Evolutionary conservation across 1,140 invertebrate species (phyloP), one percentile per base, ranked within the genome.

Genomic region (Diorhabda sublineata): DNA sequence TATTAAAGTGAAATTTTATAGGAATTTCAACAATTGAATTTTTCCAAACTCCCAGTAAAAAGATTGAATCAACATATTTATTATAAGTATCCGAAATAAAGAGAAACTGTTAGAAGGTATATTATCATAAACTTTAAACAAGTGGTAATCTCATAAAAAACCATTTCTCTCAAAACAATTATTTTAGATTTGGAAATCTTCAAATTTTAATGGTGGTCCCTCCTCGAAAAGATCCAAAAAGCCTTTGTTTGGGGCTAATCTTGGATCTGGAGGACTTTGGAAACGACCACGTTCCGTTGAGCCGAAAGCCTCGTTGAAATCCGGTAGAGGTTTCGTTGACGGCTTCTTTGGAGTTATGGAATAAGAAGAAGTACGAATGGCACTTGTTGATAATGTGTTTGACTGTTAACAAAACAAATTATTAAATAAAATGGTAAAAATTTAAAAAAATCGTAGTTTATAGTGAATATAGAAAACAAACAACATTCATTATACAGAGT

Each of bases 301-400:
- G 8, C 86, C 87, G 71, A 88, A 88, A 0, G 87, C 86, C 71
- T 87, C 86, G 71, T 87, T 86, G 72, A 87, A 88, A 8, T 86
- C 86, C 0, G 87, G 87, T 11, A 88, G 75, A 9, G 85, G 83
- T 69, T 85, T 79, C 26, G 58, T 63, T 2, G 70, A 44, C 9
- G 69, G 67, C 42, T 61, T 64, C 64, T 60, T 70, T 42, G 62
- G 42, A 41, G 58, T n/a, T 61, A 43, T 42, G 59, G 59, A 61
- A 42, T 61, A 42, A 5, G 59, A 41, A 42, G 26, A 42, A 42
- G 11, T n/a, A 43, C 4, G 8, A 8, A 42, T 61, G 7, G 7
- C 45, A 9, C 44, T 63, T 58, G 61, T 47, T 11, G 45, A 47
- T 41, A 5, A 45, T 43, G 62, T 47, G 4, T 52, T 52, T 52